Conservation (phyloP, 2,113 vertebrate genomes). For the Symphodus melops region DNA sequence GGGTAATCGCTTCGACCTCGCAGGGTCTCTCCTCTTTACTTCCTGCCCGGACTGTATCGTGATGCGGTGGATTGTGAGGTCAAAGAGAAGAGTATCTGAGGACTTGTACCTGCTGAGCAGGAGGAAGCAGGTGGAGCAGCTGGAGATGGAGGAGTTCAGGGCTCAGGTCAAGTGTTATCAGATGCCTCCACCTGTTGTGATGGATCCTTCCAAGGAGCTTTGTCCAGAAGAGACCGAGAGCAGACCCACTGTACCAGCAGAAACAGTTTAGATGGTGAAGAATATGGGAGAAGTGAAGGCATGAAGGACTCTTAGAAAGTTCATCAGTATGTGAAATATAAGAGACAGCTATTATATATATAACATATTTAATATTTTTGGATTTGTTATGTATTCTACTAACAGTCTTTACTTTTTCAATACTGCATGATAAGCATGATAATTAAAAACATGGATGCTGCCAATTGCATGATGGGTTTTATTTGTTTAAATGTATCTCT, state of each 20-base stretch:
- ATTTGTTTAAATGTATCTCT: neutral
- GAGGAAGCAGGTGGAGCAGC: conserved; percentile 45
- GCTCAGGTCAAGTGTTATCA: conserved; percentile 55
- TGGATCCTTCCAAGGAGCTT: conserved; percentile 52
- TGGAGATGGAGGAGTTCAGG: conserved; percentile 62
- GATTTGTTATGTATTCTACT: too few species aligned
- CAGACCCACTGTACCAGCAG: conserved; percentile 9
- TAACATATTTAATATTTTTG: neutral
- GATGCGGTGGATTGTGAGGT: conserved; percentile 57
- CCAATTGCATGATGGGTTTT: conserved; percentile 3
- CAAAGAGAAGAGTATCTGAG: conserved; percentile 19
- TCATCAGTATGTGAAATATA: neutral
- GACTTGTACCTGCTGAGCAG: conserved; percentile 67
- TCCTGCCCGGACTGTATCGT: conserved; percentile 66
- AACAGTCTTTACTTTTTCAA: too few species aligned
- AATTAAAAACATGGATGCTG: neutral
- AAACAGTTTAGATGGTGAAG: neutral
- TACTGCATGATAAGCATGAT: too few species aligned
- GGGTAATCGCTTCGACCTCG: conserved; percentile 46
- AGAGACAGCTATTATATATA: neutral
- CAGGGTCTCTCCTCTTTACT: conserved; percentile 15
- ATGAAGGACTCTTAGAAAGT: neutral
- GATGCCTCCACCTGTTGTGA: conserved; percentile 47
- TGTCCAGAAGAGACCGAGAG: conserved; percentile 43
- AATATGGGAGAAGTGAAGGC: neutral